Conservation (phyloP, 2,888 invertebrate genomes). For the Zhuqinia jingwanae region DNA sequence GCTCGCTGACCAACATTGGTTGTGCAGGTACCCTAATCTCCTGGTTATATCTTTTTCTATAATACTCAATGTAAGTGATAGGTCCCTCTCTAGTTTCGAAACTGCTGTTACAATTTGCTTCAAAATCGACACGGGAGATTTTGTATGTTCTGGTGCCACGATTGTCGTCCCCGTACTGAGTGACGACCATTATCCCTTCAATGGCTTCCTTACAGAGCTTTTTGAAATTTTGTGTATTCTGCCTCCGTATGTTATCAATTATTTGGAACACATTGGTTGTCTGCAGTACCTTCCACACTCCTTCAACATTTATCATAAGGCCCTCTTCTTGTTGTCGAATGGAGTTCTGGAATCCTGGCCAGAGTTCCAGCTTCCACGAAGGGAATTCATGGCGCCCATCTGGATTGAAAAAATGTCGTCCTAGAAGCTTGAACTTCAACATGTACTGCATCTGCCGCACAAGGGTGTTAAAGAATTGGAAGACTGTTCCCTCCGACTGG, state of each 20-base stretch:
- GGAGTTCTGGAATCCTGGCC: conserved; percentile 67
- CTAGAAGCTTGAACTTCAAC: conserved; percentile 28
- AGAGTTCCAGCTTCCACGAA: conserved; percentile 44
- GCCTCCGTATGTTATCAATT: neutral
- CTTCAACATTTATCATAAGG: conserved; percentile 62
- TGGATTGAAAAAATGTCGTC: conserved; percentile 60
- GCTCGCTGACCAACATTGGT: conserved; percentile 52
- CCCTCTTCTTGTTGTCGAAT: conserved; percentile 55
- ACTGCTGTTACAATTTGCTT: conserved; percentile 80
- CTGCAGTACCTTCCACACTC: conserved; percentile 59
- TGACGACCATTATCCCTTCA: conserved; percentile 78
- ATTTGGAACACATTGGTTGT: conserved; percentile 51
- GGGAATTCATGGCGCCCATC: neutral
- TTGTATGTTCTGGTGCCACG: conserved; percentile 82
- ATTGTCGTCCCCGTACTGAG: conserved; percentile 75
- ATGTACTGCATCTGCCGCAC: conserved; percentile 1
- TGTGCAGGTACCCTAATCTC: neutral
- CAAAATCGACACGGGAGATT: conserved; percentile 81
- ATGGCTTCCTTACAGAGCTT: conserved; percentile 4
- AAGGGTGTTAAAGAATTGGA: conserved; percentile 64
- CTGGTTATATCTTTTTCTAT: conserved; percentile 77
- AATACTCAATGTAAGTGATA: conserved; percentile 81
- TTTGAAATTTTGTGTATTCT: neutral
- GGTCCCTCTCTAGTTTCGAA: conserved; percentile 79
- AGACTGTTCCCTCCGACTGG: conserved; percentile 28